A percentile compares a stretch with the other conserved stretches of the same genome.
Conservation (phyloP, 2,888 invertebrate genomes). For the Lasiommata megera region DNA sequence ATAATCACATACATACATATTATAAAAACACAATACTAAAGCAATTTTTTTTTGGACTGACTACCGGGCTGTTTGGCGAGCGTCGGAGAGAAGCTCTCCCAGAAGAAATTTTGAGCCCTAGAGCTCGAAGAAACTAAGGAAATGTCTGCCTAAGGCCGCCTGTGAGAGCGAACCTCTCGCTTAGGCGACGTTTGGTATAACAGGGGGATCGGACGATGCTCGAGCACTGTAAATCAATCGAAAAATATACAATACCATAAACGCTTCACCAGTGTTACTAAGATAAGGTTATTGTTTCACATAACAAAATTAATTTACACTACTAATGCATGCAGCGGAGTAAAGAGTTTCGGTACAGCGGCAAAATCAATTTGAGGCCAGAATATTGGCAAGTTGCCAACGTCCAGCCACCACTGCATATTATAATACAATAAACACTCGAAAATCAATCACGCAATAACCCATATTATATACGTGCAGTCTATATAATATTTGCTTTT, state of each 20-base stretch:
- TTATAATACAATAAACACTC: constrained; percentile 45
- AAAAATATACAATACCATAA: not conserved
- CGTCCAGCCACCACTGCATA: constrained; percentile 52
- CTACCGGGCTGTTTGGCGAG: too few species aligned
- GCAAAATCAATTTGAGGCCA: constrained; percentile 76
- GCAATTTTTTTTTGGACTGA: too few species aligned
- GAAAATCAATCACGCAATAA: constrained; percentile 43
- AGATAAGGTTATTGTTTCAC: constrained; percentile 16
- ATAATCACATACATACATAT: too few species aligned
- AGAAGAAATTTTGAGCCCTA: too few species aligned
- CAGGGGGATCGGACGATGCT: too few species aligned
- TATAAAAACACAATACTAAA: too few species aligned
- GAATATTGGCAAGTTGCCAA: constrained; percentile 64
- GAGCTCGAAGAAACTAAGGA: too few species aligned
- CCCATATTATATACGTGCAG: constrained; percentile 13
- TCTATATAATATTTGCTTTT: constrained; percentile 1
- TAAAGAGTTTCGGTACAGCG: constrained; percentile 62
- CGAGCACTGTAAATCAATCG: too few species aligned
- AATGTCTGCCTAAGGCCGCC: too few species aligned
- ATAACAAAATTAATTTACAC: constrained; percentile 57
- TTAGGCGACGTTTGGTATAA: too few species aligned
- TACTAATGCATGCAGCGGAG: constrained; percentile 57
- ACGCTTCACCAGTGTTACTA: not conserved
- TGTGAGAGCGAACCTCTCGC: too few species aligned
- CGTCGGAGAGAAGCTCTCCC: too few species aligned